Base-by-base conservation (phyloP, 1,140 invertebrate species). In the Polyergus mexicanus region DNA sequence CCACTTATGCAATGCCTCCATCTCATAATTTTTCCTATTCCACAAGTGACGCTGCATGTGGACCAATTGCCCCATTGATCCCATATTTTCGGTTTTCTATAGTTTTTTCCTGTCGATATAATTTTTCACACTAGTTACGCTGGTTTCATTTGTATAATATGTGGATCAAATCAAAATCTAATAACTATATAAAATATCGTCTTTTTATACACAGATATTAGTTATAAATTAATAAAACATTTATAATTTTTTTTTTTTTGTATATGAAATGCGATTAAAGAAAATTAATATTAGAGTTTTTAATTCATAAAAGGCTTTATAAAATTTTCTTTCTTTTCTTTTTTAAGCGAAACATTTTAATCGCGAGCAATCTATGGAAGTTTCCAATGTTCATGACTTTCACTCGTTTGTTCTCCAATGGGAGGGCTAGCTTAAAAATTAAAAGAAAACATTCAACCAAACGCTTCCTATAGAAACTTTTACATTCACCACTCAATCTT, bases 21-120 rank as follows among this genome's bases (percentile, higher is more conserved):
- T 77, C 95, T 88, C 54, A 92, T 93, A 28, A 94, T 92, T 86
- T 94, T 95, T 47, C 95, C 95, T 66, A 94, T 90, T 32, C 95
- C 95, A 80, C 95, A 95, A 44, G 93, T 94, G 16, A 95, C 95
- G 28, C 93, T 94, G 84, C 95, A 95, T 1, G 86, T 84, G 4
- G 94, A 94, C 95, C 95, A 95, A 88, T 94, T 95, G 54, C 94
- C 92, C 95, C 94, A 95, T 72, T 94, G 94, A 86, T 95, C 94
- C 95, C 95, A 95, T 65, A 95, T 92, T 89, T 95, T 95, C 58
- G 91, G 90, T 35, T 89, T 44, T 65, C 80, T 76, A n/a, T 1
- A 19, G 2, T 65, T 65, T 68, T 69, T 84, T 38, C 66, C 75
- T 91, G 4, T 22, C 3, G 35, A 58, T 51, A 86, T 68, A 75